Evolutionary conservation across 92 coral and sea anemone genomes (phyloP).

Genomic region (Paramuricea clavata): DNA sequence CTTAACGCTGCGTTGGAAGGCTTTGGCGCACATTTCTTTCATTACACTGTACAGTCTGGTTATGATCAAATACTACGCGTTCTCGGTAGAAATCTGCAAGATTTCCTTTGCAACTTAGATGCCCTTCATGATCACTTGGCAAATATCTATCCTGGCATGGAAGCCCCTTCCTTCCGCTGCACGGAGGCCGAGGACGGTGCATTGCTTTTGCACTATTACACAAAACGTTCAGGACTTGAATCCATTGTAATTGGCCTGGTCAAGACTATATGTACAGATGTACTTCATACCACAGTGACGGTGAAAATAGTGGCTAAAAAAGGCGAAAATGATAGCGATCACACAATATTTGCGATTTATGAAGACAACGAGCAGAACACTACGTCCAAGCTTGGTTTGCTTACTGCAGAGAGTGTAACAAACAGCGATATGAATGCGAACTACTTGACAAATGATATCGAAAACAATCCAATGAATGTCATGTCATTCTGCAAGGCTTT

Average conservation of each 20-base stretch:
- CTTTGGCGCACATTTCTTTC: constrained; percentile 95
- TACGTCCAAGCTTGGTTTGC: constrained; percentile 90
- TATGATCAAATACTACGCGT: constrained; percentile 95
- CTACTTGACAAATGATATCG: constrained; percentile 17
- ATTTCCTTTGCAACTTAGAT: constrained; percentile 95
- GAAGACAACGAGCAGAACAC: constrained; percentile 75
- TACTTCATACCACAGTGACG: constrained; percentile 80
- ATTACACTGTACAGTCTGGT: constrained; percentile 93
- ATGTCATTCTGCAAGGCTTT: constrained; percentile 95
- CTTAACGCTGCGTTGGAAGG: constrained; percentile 86
- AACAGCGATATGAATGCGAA: constrained; percentile 44
- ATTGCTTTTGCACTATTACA: constrained; percentile 87
- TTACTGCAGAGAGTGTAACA: constrained; percentile 28
- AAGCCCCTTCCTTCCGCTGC: constrained; percentile 98
- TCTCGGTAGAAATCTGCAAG: constrained; percentile 95
- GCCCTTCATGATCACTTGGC: constrained; percentile 99
- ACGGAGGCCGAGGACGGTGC: constrained; percentile 91
- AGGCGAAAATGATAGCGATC: constrained; percentile 72
- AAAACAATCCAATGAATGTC: constrained; percentile 69
- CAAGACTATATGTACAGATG: constrained; percentile 89
- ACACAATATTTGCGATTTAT: constrained; percentile 84
- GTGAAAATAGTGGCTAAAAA: constrained; percentile 72
- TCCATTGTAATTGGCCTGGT: constrained; percentile 97
- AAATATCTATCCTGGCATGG: constrained; percentile 97
- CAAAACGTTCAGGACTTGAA: constrained; percentile 86